Evolutionary conservation across 2,113 vertebrate genomes (phyloP).

Genomic region (Cynopterus brachyotis): DNA sequence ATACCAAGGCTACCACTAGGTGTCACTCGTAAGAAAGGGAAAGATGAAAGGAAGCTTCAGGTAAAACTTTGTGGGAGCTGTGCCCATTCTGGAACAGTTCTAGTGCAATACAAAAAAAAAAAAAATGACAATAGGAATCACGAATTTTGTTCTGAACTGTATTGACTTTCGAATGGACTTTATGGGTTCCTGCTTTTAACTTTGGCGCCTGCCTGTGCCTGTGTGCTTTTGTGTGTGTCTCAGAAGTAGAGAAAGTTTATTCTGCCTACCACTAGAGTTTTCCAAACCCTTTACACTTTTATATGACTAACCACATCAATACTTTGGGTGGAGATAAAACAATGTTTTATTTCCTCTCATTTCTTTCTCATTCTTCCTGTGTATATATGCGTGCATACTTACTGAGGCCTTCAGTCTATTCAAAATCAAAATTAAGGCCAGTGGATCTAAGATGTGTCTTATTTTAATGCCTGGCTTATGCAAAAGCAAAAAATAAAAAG

Average conservation of each 20-base stretch:
- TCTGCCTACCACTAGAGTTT: neutral
- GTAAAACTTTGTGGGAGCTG: neutral
- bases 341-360: neutral
- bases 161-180: neutral
- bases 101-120: neutral
- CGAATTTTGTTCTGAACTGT: neutral
- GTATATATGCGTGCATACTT: neutral
- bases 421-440: slow-evolving; percentile 17
- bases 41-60: neutral
- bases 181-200: neutral
- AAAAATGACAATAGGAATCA: neutral
- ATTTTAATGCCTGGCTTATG: neutral
- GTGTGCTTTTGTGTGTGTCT: neutral
- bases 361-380: neutral
- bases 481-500: neutral
- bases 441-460: neutral
- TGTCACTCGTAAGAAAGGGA: slow-evolving; percentile 45
- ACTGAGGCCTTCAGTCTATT: neutral
- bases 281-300: neutral
- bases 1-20: slow-evolving; percentile 41
- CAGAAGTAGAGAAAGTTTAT: neutral
- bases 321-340: neutral
- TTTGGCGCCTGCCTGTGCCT: neutral
- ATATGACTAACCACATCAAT: neutral
- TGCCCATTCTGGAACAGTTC: neutral